A percentile compares a stretch with the other conserved stretches of the same genome.
phyloP scores from a whole-genome alignment of 2,113 vertebrate genomes.

The Delphinapterus leucas region DNA sequence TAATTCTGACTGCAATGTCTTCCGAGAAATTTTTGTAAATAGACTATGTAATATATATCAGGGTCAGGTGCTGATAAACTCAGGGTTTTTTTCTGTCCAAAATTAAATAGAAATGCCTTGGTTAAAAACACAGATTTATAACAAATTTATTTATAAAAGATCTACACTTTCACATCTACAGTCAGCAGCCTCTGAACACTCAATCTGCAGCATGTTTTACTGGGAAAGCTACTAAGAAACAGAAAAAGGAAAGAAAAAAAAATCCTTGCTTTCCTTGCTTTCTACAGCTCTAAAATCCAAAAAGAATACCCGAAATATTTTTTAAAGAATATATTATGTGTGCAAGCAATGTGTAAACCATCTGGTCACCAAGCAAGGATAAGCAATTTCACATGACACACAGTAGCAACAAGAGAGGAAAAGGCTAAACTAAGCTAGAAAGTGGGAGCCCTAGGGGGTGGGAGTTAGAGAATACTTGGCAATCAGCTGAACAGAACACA shows the following conservation, averaged over 20 bases:
- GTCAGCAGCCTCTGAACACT: background rate
- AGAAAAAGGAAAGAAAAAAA: background rate
- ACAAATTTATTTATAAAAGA: constrained; percentile 8
- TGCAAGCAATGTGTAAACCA: background rate
- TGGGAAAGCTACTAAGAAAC: constrained; percentile 16
- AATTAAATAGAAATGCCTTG: background rate
- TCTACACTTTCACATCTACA: background rate
- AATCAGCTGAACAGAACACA: background rate
- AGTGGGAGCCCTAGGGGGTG: background rate
- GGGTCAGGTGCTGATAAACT: background rate
- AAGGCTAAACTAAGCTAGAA: background rate
- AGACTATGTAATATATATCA: background rate
- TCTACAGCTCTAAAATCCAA: background rate
- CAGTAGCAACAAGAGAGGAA: background rate
- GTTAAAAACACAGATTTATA: background rate
- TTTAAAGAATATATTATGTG: background rate
- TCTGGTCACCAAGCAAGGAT: background rate
- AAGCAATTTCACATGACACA: background rate
- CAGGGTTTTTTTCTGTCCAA: background rate
- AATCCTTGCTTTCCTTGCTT: background rate
- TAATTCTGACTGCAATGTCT: background rate
- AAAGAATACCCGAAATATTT: background rate
- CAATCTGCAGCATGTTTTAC: constrained; percentile 13
- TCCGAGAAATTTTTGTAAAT: constrained; percentile 25
- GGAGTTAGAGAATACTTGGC: background rate